Evolutionary conservation across 2,113 vertebrate genomes (phyloP).

Genomic region (Nycticebus coucang): DNA sequence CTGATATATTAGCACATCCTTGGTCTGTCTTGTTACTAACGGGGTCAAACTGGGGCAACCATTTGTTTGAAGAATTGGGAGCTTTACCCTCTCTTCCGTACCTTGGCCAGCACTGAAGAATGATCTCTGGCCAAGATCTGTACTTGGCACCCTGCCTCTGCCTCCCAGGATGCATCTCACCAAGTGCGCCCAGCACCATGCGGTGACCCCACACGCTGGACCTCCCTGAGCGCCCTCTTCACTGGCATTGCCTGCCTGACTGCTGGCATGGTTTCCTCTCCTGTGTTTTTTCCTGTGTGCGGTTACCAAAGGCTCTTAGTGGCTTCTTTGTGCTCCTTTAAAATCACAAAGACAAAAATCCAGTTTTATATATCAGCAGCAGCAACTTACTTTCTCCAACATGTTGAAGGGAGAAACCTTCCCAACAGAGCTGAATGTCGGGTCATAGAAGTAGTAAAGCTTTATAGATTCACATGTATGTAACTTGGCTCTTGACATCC

Average conservation of each 20-base stretch:
- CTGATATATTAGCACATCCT: background rate
- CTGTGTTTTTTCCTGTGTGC: background rate
- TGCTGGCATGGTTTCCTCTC: background rate
- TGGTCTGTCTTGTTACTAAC: background rate
- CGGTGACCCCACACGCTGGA: no score
- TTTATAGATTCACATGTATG: background rate
- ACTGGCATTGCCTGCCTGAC: background rate
- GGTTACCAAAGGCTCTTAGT: background rate
- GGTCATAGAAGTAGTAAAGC: background rate
- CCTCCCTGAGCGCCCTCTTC: background rate
- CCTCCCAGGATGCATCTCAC: background rate
- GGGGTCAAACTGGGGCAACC: background rate
- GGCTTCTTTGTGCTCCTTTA: background rate
- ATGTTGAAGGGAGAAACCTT: background rate
- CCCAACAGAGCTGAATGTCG: fast-evolving
- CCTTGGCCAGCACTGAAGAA: background rate
- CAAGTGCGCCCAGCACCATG: fast-evolving
- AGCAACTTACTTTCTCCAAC: background rate
- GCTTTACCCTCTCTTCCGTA: background rate
- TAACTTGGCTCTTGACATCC: background rate
- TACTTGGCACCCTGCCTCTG: background rate
- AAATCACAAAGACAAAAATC: background rate
- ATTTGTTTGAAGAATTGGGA: background rate
- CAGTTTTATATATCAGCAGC: background rate
- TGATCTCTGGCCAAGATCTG: background rate